Percentiles rank a stretch among this genome's conserved stretches.
phyloP scores from a whole-genome alignment of 2,888 invertebrate species.

The Lasioglossum morio region DNA sequence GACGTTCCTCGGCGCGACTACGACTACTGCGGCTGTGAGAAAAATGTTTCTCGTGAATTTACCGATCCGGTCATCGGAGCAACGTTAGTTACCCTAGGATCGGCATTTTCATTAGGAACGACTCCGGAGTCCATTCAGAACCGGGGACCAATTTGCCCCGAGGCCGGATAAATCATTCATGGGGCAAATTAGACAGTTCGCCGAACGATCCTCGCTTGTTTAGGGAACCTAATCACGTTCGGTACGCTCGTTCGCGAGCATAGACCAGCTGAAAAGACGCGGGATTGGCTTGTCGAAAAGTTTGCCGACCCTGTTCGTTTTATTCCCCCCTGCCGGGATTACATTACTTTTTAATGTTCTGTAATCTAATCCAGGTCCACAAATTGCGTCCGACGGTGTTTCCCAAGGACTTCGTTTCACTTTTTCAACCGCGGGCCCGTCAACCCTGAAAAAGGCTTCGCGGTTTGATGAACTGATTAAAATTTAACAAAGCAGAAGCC shows the following conservation, averaged over 20 bases:
- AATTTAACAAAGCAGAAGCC: neutral
- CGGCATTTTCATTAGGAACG: conserved; percentile 50
- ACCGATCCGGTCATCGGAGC: conserved; percentile 20
- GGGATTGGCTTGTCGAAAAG: conserved; percentile 24
- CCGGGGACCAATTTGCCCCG: conserved; percentile 39
- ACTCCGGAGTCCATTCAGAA: conserved; percentile 29
- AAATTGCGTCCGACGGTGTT: neutral
- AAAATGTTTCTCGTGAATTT: conserved; percentile 44
- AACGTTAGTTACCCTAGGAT: conserved; percentile 39
- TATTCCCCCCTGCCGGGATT: neutral
- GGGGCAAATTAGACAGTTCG: conserved; percentile 37
- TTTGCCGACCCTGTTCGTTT: conserved; percentile 4
- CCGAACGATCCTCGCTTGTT: conserved; percentile 37
- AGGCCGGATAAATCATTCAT: conserved; percentile 53
- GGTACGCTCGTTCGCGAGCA: neutral
- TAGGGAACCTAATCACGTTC: conserved; percentile 47
- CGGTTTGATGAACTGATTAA: conserved; percentile 13
- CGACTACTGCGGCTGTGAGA: neutral
- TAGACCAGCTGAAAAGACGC: neutral
- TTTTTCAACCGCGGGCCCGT: neutral
- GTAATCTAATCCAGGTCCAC: neutral
- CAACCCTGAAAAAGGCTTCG: neutral
- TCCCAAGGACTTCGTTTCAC: neutral
- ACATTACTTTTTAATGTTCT: conserved; percentile 21
- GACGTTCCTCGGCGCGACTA: neutral